Conservation (phyloP, 2,113 vertebrate species). For the Petromus typicus region DNA sequence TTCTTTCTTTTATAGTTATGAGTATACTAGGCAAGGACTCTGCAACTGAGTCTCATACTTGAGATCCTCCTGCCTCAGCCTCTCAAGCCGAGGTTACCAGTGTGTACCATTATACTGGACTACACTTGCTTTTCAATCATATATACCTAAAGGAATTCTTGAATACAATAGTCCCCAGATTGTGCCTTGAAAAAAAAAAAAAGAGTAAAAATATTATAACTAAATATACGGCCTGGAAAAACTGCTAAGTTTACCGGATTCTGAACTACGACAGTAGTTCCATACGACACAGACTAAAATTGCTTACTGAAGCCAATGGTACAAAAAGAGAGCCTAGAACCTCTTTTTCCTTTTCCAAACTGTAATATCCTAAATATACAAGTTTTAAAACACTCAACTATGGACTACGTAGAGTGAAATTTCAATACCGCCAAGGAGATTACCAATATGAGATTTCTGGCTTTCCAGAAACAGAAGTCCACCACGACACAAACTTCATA, state of each 20-base stretch:
- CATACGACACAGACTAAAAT: background rate
- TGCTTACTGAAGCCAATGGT: background rate
- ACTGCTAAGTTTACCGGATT: background rate
- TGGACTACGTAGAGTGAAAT: background rate
- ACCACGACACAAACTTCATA: background rate
- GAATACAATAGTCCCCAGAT: background rate
- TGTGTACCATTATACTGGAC: background rate
- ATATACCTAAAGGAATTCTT: background rate
- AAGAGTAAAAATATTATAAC: slow-evolving; percentile 35
- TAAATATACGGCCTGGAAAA: slow-evolving; percentile 9
- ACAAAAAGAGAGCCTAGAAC: slow-evolving; percentile 12
- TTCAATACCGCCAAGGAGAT: slow-evolving; percentile 31
- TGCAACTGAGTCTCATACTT: background rate
- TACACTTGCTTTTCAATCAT: slow-evolving; percentile 17
- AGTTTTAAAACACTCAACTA: background rate
- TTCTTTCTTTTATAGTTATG: background rate
- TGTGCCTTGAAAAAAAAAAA: slow-evolving; percentile 12
- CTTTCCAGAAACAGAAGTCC: slow-evolving; percentile 33
- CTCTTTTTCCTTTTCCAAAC: background rate
- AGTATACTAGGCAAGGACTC: background rate
- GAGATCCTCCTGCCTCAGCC: background rate
- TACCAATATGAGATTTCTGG: slow-evolving; percentile 10
- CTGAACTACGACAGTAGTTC: background rate
- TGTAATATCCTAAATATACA: background rate
- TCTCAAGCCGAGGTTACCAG: background rate